Percentiles rank a stretch among this genome's conserved stretches.
phyloP scores from a whole-genome alignment of 2,888 invertebrate species.

The Athripsodes cinereus region DNA sequence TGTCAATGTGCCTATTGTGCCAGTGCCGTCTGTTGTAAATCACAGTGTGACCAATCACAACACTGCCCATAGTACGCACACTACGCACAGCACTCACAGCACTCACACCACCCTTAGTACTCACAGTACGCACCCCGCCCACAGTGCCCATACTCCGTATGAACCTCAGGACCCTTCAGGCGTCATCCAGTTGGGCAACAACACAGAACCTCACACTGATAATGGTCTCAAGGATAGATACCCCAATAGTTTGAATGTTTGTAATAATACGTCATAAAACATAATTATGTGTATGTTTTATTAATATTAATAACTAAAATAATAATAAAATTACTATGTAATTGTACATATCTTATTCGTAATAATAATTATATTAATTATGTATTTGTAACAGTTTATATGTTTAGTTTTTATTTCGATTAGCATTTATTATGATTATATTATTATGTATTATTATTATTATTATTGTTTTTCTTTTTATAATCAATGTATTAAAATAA shows the following conservation, averaged over 20 bases:
- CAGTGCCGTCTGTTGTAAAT: background rate
- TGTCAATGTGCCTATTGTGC: background rate
- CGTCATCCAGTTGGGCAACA: background rate
- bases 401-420: background rate
- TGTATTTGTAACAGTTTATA: background rate
- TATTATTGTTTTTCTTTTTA: background rate
- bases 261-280: background rate
- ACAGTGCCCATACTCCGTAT: background rate
- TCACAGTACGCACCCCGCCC: background rate
- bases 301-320: background rate
- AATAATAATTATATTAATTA: no score
- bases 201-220: background rate
- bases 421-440: background rate
- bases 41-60: background rate
- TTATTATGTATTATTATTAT: background rate
- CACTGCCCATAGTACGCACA: no score
- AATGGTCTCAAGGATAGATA: background rate
- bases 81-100: background rate
- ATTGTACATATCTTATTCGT: constrained; percentile 1
- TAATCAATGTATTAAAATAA: background rate
- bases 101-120: background rate
- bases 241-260: background rate
- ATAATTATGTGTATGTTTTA: background rate
- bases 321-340: background rate
- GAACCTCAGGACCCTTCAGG: background rate